These are phyloP conservation scores for Pollenia angustigena DNA, from an alignment of 2,888 invertebrate species.

Conservation along the genomic window DNA sequence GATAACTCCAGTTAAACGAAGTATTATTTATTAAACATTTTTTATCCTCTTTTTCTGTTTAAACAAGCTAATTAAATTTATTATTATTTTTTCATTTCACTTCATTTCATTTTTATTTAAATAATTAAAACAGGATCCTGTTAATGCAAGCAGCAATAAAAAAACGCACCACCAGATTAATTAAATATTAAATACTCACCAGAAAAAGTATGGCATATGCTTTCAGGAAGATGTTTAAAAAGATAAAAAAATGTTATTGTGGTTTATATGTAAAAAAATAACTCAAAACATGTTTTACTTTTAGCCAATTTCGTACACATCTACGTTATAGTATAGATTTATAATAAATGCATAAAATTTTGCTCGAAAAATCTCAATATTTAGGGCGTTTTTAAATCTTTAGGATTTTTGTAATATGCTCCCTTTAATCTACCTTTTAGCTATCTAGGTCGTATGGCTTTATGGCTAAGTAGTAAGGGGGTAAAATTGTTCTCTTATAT, in stretches of 20 bases:
- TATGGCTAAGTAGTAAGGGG: no score
- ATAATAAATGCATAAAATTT: no score
- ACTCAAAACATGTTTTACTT: neutral
- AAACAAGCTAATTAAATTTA: conserved; percentile 20
- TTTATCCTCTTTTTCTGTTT: conserved; percentile 3
- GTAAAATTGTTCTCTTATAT: no score
- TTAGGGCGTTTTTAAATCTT: no score
- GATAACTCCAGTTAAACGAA: conserved; percentile 12
- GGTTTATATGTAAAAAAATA: neutral
- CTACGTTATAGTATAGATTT: no score
- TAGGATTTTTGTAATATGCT: no score
- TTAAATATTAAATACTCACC: neutral
- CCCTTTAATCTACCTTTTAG: no score
- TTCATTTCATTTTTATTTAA: neutral
- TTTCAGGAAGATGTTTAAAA: neutral
- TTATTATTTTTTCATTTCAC: conserved; percentile 27
- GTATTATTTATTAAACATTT: conserved; percentile 14
- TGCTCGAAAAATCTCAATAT: no score
- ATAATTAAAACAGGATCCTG: conserved; percentile 18
- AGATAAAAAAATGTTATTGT: neutral
- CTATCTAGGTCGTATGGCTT: no score
- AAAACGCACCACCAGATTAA: neutral
- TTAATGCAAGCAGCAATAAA: conserved; percentile 12
- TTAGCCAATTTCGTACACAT: neutral
- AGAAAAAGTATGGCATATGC: neutral